phyloP scores from a whole-genome alignment of 2,888 invertebrate species.

The Macrophya alboannulata region DNA sequence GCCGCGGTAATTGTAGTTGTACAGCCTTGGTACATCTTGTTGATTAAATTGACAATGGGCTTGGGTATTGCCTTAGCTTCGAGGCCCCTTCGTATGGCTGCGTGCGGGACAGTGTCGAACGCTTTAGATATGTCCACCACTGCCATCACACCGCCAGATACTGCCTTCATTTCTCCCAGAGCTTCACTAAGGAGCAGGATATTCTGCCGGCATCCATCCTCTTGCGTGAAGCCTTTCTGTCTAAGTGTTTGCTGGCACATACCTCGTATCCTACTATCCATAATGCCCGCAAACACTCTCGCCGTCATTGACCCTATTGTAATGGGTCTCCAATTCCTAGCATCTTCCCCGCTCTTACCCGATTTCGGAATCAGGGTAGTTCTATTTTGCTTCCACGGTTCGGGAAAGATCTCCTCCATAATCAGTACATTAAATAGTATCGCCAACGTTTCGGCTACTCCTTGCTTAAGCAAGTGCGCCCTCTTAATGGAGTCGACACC shows the following conservation, averaged over 20 bases:
- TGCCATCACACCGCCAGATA: slow-evolving; percentile 71
- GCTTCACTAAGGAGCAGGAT: slow-evolving; percentile 35
- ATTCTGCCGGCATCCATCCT: slow-evolving; percentile 57
- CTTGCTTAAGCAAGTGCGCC: neutral
- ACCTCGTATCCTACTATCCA: slow-evolving; percentile 21
- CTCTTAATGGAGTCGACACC: slow-evolving; percentile 2
- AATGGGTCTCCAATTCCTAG: slow-evolving; percentile 49
- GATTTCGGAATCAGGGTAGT: slow-evolving; percentile 52
- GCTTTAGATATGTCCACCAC: slow-evolving; percentile 72
- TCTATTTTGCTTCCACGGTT: neutral
- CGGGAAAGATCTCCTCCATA: neutral
- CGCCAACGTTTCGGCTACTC: neutral
- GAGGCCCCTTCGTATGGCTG: slow-evolving; percentile 69
- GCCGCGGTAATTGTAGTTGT: slow-evolving; percentile 60
- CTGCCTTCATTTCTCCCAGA: slow-evolving; percentile 62
- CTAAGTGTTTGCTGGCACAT: neutral
- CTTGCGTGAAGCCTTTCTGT: slow-evolving; percentile 54
- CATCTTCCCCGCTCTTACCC: neutral
- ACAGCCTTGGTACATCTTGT: slow-evolving; percentile 71
- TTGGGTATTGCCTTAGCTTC: slow-evolving; percentile 70
- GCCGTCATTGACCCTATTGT: slow-evolving; percentile 36
- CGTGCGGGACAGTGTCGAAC: slow-evolving; percentile 65
- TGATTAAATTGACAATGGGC: slow-evolving; percentile 69
- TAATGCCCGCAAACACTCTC: slow-evolving; percentile 1
- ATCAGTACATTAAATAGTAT: slow-evolving; percentile 16